Conservation (phyloP, 2,113 vertebrate species). For the Hippopotamus amphibius region DNA sequence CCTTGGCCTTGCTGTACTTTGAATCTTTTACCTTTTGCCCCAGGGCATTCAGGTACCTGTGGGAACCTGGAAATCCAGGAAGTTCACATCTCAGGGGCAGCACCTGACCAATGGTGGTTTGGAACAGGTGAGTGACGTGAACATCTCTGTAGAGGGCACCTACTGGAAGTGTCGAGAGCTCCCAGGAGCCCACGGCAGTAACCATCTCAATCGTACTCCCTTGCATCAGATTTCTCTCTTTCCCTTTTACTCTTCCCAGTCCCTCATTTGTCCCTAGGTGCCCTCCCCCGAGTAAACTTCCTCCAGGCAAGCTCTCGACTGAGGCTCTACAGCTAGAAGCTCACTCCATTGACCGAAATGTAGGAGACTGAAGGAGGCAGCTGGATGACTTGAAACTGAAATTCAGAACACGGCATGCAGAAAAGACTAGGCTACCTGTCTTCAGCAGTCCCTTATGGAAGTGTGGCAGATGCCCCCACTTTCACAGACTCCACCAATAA, state of each 20-base stretch:
- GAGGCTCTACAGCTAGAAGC: not conserved
- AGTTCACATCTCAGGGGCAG: not conserved
- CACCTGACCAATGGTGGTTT: not conserved
- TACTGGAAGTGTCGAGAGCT: too few species aligned
- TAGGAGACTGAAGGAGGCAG: not conserved
- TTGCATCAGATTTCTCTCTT: not conserved
- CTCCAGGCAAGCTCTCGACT: too few species aligned
- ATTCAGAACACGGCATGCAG: not conserved
- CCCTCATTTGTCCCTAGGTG: not conserved
- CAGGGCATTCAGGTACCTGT: not conserved
- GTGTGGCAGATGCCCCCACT: fast-evolving
- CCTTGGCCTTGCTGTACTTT: not conserved
- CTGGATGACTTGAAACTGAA: not conserved
- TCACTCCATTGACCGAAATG: not conserved
- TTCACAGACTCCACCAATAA: not conserved
- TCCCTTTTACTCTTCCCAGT: not conserved
- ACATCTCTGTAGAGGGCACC: not conserved
- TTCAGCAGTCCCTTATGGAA: not conserved
- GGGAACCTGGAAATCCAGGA: not conserved
- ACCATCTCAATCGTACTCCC: not conserved
- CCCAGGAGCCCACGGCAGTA: not conserved
- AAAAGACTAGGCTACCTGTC: not conserved
- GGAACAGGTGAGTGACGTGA: not conserved
- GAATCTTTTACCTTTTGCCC: not conserved
- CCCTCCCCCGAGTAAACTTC: not conserved